Percentiles rank a stretch among this genome's conserved stretches.
Conservation (phyloP, 2,888 invertebrate genomes). For the Acleris emargana region DNA sequence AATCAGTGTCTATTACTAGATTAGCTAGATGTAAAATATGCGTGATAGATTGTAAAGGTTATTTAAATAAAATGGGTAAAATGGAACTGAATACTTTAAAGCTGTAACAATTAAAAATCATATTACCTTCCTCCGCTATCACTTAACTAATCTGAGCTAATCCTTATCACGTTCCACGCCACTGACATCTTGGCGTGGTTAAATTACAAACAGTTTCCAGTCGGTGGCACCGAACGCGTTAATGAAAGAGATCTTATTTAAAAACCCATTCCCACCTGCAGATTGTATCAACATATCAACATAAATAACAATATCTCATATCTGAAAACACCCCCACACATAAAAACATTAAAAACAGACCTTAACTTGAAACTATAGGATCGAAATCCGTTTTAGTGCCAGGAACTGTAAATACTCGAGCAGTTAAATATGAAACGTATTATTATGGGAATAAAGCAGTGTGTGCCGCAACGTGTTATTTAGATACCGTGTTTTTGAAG, state of each 20-base stretch:
- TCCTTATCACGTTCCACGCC: background rate
- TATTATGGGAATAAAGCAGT: constrained; percentile 29
- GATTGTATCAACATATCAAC: constrained; percentile 46
- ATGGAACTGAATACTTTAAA: background rate
- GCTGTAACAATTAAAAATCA: constrained; percentile 9
- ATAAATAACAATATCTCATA: constrained; percentile 49
- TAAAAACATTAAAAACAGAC: constrained; percentile 12
- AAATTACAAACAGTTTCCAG: too few relatives aligned
- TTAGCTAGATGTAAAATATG: too few relatives aligned
- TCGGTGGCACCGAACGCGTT: background rate
- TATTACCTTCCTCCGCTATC: constrained; percentile 32
- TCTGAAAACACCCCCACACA: constrained; percentile 43
- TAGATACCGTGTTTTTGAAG: constrained; percentile 30
- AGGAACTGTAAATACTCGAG: constrained; percentile 8
- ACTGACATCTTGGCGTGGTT: too few relatives aligned
- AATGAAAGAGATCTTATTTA: constrained; percentile 41
- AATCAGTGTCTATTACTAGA: too few relatives aligned
- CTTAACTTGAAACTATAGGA: constrained; percentile 7
- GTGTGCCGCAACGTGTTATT: constrained; percentile 2
- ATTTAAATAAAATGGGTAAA: too few relatives aligned
- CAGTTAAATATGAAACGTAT: constrained; percentile 24
- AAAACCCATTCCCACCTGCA: constrained; percentile 44
- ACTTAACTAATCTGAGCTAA: constrained; percentile 29
- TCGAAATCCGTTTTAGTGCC: background rate
- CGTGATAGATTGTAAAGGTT: too few relatives aligned